phyloP scores from a whole-genome alignment of 2,888 invertebrate species.

The Germaria angustata region DNA sequence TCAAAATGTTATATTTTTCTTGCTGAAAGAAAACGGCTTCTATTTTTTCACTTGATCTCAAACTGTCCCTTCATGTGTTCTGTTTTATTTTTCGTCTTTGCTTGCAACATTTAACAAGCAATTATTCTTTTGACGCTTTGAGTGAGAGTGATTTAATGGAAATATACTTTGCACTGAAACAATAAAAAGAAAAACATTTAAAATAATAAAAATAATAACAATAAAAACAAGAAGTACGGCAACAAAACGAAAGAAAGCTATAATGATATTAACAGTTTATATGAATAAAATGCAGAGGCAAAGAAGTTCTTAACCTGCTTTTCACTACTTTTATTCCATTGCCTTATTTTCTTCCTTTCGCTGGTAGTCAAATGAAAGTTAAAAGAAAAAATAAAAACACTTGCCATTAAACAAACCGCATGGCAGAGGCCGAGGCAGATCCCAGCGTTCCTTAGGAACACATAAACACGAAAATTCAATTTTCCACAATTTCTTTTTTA shows the following conservation, averaged over 20 bases:
- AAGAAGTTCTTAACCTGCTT: conserved; percentile 44
- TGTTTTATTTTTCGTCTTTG: conserved; percentile 13
- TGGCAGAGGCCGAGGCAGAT: background rate
- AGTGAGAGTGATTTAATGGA: conserved; percentile 56
- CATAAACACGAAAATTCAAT: conserved; percentile 68
- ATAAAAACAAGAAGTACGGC: background rate
- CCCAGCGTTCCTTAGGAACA: conserved; percentile 41
- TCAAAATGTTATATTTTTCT: background rate
- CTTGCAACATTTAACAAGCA: conserved; percentile 48
- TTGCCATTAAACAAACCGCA: conserved; percentile 22
- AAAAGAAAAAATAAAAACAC: conserved; percentile 18
- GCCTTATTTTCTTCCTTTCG: background rate
- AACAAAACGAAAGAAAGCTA: conserved; percentile 36
- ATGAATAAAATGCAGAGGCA: conserved; percentile 21
- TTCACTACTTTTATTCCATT: background rate
- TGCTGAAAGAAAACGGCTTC: background rate
- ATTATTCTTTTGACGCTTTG: conserved; percentile 57
- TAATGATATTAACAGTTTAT: conserved; percentile 60
- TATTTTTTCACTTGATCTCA: background rate
- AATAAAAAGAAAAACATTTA: conserved; percentile 39
- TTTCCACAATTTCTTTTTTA: conserved; percentile 66
- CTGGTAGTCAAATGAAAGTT: background rate
- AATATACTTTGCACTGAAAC: conserved; percentile 37
- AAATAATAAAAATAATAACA: conserved; percentile 16
- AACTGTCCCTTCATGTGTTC: conserved; percentile 10